Conservation (phyloP, 2,113 vertebrate genomes). For the Paramormyrops kingsleyae region DNA sequence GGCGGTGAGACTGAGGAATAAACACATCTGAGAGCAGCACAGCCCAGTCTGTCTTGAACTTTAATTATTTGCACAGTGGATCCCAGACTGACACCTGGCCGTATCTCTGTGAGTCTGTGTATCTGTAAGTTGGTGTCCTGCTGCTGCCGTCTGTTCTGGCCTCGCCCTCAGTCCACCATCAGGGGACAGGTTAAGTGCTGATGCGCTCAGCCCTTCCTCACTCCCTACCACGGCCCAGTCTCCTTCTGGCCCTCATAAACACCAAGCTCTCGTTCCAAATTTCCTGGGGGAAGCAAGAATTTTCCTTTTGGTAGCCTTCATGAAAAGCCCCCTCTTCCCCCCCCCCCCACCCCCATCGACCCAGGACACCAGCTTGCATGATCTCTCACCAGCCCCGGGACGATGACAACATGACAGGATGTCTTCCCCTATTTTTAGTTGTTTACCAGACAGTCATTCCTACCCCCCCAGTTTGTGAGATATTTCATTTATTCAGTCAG, state of each 20-base stretch:
- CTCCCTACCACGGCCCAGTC: background rate
- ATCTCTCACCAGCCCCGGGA: background rate
- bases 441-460: slow-evolving; percentile 2
- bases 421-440: background rate
- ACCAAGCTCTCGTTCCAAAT: background rate
- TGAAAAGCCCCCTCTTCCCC: background rate
- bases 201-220: background rate
- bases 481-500: background rate
- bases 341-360: background rate
- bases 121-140: background rate
- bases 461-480: background rate
- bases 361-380: background rate
- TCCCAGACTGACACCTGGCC: background rate
- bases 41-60: background rate
- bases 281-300: background rate
- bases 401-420: background rate
- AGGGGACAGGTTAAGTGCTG: background rate
- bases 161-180: background rate
- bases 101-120: background rate
- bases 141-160: background rate
- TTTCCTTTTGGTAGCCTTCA: background rate
- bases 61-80: slow-evolving; percentile 10
- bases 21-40: background rate
- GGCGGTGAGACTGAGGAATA: background rate
- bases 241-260: slow-evolving; percentile 2